Percentiles rank a stretch among this genome's conserved stretches.
These are phyloP conservation scores for Dryocosmus kuriphilus DNA, from an alignment of 2,888 invertebrate species.

Conservation along the genomic window DNA sequence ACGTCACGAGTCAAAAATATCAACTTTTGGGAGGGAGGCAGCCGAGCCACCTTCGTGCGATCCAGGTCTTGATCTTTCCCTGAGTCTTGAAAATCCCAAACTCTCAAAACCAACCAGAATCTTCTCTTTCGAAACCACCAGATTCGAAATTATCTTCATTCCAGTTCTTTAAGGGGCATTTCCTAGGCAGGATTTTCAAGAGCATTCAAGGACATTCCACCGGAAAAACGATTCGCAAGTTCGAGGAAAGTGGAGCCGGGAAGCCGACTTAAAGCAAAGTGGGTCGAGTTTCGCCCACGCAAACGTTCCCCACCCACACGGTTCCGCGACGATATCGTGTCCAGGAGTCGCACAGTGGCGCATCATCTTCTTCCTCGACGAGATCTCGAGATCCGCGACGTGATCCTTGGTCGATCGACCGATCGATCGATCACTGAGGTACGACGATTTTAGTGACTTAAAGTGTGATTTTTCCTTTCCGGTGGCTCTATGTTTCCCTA, in stretches of 20 bases:
- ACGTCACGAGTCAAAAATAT: constrained; percentile 76
- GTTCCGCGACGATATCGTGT: constrained; percentile 48
- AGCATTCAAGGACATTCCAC: neutral
- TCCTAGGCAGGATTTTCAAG: neutral
- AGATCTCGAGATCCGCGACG: constrained; percentile 48
- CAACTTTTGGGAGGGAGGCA: constrained; percentile 54
- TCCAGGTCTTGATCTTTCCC: constrained; percentile 73
- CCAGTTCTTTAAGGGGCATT: neutral
- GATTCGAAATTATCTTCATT: neutral
- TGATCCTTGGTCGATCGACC: constrained; percentile 40
- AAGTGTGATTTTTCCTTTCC: neutral
- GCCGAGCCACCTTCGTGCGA: constrained; percentile 57
- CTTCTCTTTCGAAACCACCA: neutral
- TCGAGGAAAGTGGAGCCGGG: neutral
- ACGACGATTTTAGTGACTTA: neutral
- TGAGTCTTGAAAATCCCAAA: constrained; percentile 66
- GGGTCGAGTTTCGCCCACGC: constrained; percentile 63
- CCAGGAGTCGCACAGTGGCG: constrained; percentile 62
- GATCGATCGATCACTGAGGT: constrained; percentile 41
- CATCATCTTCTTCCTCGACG: constrained; percentile 61
- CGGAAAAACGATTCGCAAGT: constrained; percentile 10
- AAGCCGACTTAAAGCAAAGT: constrained; percentile 53
- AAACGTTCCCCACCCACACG: constrained; percentile 54
- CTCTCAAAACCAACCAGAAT: constrained; percentile 33
- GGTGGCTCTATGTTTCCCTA: neutral